Evolutionary conservation across 2,888 invertebrate genomes (phyloP), one percentile per base, ranked within the genome.

Genomic region (Branchellion lobata): DNA sequence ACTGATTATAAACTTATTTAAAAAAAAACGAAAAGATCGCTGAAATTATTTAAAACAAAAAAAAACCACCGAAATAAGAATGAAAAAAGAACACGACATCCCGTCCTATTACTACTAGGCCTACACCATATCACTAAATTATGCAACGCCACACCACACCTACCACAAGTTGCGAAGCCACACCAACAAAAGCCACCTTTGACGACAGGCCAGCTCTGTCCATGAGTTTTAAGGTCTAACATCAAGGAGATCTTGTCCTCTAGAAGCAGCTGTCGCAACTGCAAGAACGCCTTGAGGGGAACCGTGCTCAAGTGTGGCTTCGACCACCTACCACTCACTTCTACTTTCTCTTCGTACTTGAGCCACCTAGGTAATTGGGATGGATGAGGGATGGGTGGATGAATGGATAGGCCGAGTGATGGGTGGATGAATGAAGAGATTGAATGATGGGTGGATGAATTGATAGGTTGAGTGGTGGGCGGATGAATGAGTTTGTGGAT

Each of bases 321-420:
- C 21, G 97, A 97, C 98, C 98, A 99, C 81, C 98, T 91, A 87
- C 96, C 96, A 81, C 97, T 97, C 89, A 96, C 96, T 88, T 99
- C 98, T 0, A 99, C 97, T 87, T 97, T 97, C 84, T 90, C 90
- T 83, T 90, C 90, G 84, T 89, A 89, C 83, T 90, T 90, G 71
- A 89, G 85, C 89, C 89, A 89, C 81, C 89, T 89, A 83, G 40
- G 14, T 5, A 14, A 14, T 40, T 5, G 40, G 14, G 40, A 14
- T 1, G 83, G 47, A 79, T 31, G 3, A 65, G 65, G 65, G 21
- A 65, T 11, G 65, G 29, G 3, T 65, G 65, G 29, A 65, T 65
- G 65, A 65, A 65, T 65, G 51, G 51, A 51, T 18, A 51, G 14
- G 51, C 51, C 14, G 18, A 51, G 11, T 11, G 18, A 51, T 51